Evolutionary conservation across 2,888 invertebrate genomes (phyloP), one percentile per base, ranked within the genome.

Genomic region (Cosmorhoe ocellata): DNA sequence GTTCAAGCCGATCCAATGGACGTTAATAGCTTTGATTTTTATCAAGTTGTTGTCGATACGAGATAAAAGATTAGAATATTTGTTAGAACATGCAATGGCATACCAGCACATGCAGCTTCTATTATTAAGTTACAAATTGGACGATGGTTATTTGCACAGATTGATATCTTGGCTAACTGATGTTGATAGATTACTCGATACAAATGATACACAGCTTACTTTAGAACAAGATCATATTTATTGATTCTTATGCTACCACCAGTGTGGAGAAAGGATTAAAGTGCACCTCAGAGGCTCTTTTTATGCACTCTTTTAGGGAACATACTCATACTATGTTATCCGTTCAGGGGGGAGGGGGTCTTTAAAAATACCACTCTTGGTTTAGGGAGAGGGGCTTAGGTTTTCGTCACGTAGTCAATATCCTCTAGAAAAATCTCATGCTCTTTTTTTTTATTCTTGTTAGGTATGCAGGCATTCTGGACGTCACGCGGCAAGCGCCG

Each of bases 1-100:
- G 68, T 94, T 95, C 67, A 94, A 93, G 74, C 93, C 94, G 0
- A 81, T 91, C 9, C 93, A 95, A 65, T 95, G 95, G 95, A 93
- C 91, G 51, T 79, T 95, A 18, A 92, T 95, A 49, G 92, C 93
- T 2, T 82, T 95, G n/a, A 81, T 95, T 31, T 86, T 95, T 31
- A 91, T 95, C 13, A 93, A 93, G 77, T 84, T 95, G 90, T 59
- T 91, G 13, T 87, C 90, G 1, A 59, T 90, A 0, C 70, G 81
- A 49, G 80, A 90, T 61, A 71, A 66, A 28, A 64, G 76, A 28
- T 66, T 90, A n/a, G 73, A 74, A 18, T 63, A 70, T 41, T 64
- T 81, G 33, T 56, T 90, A 43, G 68, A 71, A 13, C 77, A 81
- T 31, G 76, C 77, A 1, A 81, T 64, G 38, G 81, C 87, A 0